Conservation (phyloP, 2,797 vertebrate genomes). For the Trichosurus vulpecula region DNA sequence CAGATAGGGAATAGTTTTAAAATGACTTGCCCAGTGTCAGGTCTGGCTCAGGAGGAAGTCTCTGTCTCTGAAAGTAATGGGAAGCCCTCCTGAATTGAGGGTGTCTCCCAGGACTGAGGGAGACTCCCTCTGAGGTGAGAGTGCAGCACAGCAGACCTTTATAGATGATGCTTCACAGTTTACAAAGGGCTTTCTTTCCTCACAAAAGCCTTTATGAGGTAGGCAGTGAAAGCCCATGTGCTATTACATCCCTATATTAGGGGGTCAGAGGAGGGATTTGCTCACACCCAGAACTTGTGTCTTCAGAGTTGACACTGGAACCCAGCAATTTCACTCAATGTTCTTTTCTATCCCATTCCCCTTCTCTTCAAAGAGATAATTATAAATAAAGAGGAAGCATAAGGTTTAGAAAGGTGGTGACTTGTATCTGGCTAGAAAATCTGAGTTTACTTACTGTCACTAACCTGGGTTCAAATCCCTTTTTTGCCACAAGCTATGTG, state of each 20-base stretch:
- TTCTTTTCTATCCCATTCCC: not conserved
- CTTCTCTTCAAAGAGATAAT: not conserved
- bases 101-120: conserved; percentile 13
- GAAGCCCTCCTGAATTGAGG: conserved; percentile 20
- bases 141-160: not conserved
- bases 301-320: not conserved
- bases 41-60: not conserved
- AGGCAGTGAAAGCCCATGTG: not conserved
- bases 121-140: not conserved
- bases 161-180: not conserved
- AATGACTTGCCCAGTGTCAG: not conserved
- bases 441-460: not conserved
- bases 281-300: not conserved
- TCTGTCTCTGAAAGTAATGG: not conserved
- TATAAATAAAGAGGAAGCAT: not conserved
- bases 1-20: not conserved
- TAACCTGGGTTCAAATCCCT: conserved; percentile 22
- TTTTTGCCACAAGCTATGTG: not conserved
- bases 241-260: not conserved
- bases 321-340: not conserved
- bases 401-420: not conserved
- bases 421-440: not conserved
- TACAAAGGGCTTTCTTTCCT: not conserved
- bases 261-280: not conserved
- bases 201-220: not conserved